Conservation (phyloP, 2,113 vertebrate genomes). For the Pteronura brasiliensis region DNA sequence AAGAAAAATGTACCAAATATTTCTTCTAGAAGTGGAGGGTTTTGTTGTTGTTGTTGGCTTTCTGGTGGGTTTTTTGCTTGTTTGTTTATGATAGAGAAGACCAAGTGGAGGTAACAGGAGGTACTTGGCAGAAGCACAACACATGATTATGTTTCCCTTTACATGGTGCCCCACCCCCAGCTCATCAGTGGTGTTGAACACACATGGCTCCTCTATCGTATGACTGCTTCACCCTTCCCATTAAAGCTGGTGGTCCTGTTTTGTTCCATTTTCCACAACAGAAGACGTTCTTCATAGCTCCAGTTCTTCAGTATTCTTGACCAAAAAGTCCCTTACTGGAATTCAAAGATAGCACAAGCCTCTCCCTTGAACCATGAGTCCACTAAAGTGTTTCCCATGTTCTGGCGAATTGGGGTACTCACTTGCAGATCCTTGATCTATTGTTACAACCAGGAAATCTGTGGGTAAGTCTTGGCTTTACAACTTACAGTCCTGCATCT, state of each 20-base stretch:
- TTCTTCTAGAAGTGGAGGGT: background rate
- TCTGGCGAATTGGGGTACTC: background rate
- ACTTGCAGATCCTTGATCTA: background rate
- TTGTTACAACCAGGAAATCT: background rate
- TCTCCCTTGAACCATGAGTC: background rate
- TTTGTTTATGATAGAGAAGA: background rate
- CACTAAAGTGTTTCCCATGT: background rate
- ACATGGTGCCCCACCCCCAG: background rate
- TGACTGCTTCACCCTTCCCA: background rate
- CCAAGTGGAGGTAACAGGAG: background rate
- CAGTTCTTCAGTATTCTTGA: background rate
- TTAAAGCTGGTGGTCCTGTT: background rate
- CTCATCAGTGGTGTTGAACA: background rate
- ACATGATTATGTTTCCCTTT: background rate
- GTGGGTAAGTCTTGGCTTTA: background rate
- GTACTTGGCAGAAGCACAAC: background rate
- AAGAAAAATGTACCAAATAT: background rate
- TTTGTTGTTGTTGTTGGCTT: background rate
- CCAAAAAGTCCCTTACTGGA: background rate
- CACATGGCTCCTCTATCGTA: background rate
- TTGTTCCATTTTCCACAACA: background rate
- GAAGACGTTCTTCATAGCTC: background rate
- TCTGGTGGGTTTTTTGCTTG: background rate
- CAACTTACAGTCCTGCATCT: background rate
- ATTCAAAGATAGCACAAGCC: background rate